Percentiles rank a stretch among this genome's conserved stretches.
phyloP scores from a whole-genome alignment of 23 tunicate species.

The Botrylloides violaceus region DNA sequence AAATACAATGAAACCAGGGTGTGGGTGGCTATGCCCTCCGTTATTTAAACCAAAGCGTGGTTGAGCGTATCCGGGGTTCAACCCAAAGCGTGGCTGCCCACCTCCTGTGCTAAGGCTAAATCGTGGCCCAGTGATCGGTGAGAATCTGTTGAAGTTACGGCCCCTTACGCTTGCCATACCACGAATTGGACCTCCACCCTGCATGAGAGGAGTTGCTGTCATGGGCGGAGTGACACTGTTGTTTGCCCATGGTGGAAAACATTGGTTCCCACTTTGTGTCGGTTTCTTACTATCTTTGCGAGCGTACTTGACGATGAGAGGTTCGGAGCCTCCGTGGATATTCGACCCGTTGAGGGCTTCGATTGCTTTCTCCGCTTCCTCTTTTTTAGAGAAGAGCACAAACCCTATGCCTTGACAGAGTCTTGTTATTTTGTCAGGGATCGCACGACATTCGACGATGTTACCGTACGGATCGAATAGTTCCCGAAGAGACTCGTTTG shows the following conservation, averaged over 20 bases:
- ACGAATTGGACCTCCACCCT: slow-evolving; percentile 14
- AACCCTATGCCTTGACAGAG: slow-evolving; percentile 65
- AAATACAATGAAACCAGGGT: slow-evolving; percentile 45
- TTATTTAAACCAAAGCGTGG: not conserved
- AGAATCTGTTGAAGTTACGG: slow-evolving; percentile 5
- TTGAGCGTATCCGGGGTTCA: not conserved
- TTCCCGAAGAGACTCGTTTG: slow-evolving; percentile 38
- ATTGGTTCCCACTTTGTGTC: not conserved
- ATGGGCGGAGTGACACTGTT: not conserved
- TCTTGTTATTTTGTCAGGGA: slow-evolving; percentile 48
- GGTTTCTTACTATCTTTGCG: not conserved
- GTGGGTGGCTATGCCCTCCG: not conserved
- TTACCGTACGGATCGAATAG: slow-evolving; percentile 46
- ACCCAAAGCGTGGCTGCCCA: not conserved
- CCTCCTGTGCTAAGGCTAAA: not conserved
- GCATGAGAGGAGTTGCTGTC: not conserved
- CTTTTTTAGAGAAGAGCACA: slow-evolving; percentile 46
- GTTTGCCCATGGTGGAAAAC: not conserved
- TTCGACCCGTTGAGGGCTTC: slow-evolving; percentile 23
- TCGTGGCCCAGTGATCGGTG: slow-evolving; percentile 18
- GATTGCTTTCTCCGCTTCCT: slow-evolving; percentile 59
- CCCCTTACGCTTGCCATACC: slow-evolving; percentile 4
- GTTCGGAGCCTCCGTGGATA: slow-evolving; percentile 1
- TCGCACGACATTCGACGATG: slow-evolving; percentile 43
- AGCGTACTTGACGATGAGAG: slow-evolving; percentile 8